Percentiles rank a stretch among this genome's conserved stretches.
These are phyloP conservation scores for Hippocampus abdominalis DNA, from an alignment of 2,113 vertebrate species.

Conservation along the genomic window DNA sequence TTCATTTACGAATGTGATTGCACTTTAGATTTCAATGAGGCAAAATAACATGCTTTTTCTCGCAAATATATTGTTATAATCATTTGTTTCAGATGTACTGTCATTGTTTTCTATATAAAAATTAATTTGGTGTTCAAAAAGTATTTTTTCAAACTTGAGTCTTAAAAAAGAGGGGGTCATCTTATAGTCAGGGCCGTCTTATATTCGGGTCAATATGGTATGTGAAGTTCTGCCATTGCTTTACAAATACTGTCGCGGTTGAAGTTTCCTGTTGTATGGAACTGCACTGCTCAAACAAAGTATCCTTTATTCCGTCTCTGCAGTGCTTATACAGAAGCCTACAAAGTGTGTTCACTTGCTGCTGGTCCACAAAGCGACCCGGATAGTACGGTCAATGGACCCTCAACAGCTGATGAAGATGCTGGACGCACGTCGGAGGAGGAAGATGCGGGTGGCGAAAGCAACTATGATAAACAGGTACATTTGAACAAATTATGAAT, in stretches of 20 bases:
- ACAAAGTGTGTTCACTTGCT: conserved; percentile 79
- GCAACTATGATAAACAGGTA: conserved; percentile 78
- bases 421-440: conserved; percentile 83
- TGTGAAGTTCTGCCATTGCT: too few species aligned
- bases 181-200: too few species aligned
- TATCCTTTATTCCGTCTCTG: conserved; percentile 4
- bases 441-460: conserved; percentile 70
- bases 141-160: too few species aligned
- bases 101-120: too few species aligned
- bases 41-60: too few species aligned
- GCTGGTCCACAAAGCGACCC: conserved; percentile 29
- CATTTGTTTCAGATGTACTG: too few species aligned
- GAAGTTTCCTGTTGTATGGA: not conserved
- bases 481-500: not conserved
- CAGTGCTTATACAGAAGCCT: conserved; percentile 87
- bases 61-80: too few species aligned
- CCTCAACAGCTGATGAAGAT: conserved; percentile 75
- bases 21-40: too few species aligned
- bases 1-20: too few species aligned
- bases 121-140: too few species aligned
- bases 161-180: too few species aligned
- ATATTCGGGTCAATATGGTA: too few species aligned
- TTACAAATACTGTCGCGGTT: not conserved
- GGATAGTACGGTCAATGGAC: conserved; percentile 24
- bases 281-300: not conserved